phyloP scores from a whole-genome alignment of 2,888 invertebrate species.

The Rutpela maculata region DNA sequence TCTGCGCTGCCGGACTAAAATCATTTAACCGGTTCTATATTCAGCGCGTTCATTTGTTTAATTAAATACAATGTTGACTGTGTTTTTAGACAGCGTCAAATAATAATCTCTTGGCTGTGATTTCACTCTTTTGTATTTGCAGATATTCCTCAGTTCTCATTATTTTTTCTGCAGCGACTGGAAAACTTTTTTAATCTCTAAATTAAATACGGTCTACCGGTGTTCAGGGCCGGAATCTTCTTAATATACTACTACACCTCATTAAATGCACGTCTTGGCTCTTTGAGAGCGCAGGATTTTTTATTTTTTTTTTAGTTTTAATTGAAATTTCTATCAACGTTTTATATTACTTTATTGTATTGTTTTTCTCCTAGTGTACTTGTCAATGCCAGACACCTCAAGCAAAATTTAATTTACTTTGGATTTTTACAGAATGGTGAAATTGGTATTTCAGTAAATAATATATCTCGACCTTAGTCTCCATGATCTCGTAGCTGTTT shows the following conservation, averaged over 20 bases:
- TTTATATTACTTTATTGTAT: neutral
- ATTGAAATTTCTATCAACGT: neutral
- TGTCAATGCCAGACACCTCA: neutral
- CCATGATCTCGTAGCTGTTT: too few relatives aligned
- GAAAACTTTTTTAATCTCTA: constrained; percentile 3
- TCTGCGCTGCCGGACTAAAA: too few relatives aligned
- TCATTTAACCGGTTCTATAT: neutral
- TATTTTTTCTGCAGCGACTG: neutral
- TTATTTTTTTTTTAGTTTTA: neutral
- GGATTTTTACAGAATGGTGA: too few relatives aligned
- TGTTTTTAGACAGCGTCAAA: neutral
- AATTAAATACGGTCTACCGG: constrained; percentile 3
- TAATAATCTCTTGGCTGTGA: neutral
- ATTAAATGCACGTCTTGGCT: neutral
- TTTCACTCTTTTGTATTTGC: constrained; percentile 1
- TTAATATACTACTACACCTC: neutral
- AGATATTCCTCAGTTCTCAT: neutral
- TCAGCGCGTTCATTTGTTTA: neutral
- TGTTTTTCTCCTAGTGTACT: neutral
- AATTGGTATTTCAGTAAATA: too few relatives aligned
- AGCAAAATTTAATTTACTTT: too few relatives aligned
- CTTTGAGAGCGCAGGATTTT: neutral
- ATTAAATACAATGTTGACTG: neutral
- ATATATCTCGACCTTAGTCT: too few relatives aligned
- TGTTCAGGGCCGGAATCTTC: constrained; percentile 3